Percentiles rank a stretch among this genome's conserved stretches.
Conservation (phyloP, 2,113 vertebrate genomes). For the Oceanodroma tethys region DNA sequence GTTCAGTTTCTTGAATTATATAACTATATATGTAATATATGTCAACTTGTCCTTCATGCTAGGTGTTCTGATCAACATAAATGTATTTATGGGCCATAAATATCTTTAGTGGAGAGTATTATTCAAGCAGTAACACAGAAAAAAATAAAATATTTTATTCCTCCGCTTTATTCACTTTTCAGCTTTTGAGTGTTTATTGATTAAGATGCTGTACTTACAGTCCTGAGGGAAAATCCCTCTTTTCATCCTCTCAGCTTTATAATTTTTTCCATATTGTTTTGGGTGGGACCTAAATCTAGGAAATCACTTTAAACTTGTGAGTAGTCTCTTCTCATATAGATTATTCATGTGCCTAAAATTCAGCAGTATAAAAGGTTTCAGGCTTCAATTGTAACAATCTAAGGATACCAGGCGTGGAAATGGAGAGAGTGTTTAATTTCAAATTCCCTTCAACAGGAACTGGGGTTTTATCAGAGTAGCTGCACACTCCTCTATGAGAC, state of each 20-base stretch:
- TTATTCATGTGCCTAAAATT: neutral
- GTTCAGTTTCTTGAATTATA: slow-evolving; percentile 29
- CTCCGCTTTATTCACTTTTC: slow-evolving; percentile 21
- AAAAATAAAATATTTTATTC: slow-evolving; percentile 44
- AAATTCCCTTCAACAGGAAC: neutral
- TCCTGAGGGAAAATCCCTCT: neutral
- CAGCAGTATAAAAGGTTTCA: neutral
- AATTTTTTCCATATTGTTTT: neutral
- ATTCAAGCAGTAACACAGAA: slow-evolving; percentile 23
- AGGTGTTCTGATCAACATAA: neutral
- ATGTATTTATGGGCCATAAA: slow-evolving; percentile 18
- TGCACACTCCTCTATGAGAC: neutral
- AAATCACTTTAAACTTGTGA: neutral
- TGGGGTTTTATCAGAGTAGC: neutral
- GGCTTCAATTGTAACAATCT: neutral
- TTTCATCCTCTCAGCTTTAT: neutral
- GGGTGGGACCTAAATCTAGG: neutral
- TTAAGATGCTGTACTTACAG: neutral
- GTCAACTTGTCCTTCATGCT: slow-evolving; percentile 35
- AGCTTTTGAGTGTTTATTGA: neutral
- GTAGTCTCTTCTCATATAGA: neutral
- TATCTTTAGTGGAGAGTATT: slow-evolving; percentile 1
- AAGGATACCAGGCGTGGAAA: neutral
- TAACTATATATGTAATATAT: slow-evolving; percentile 2
- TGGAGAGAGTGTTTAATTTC: neutral